These are phyloP conservation scores for Melanocharis versteri DNA, from an alignment of 2,113 vertebrate species.

Conservation along the genomic window DNA sequence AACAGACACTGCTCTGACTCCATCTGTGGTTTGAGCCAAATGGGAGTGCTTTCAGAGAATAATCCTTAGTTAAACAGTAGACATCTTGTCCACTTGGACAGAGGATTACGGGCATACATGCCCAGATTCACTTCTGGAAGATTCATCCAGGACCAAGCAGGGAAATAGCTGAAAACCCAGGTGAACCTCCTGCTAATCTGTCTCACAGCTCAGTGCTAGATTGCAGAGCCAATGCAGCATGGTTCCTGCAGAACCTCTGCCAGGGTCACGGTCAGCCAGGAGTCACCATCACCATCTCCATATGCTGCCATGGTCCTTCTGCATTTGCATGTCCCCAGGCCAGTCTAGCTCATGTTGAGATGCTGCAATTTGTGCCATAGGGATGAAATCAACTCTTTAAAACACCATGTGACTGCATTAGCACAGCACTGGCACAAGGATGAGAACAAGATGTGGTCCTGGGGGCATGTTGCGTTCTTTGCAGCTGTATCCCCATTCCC, in stretches of 20 bases:
- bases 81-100: not conserved
- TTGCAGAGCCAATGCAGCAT: not conserved
- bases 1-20: not conserved
- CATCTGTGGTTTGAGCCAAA: not conserved
- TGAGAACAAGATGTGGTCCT: not conserved
- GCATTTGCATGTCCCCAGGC: not conserved
- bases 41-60: not conserved
- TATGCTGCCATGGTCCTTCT: fast-evolving
- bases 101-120: not conserved
- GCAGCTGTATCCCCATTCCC: not conserved
- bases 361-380: not conserved
- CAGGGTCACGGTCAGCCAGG: not conserved
- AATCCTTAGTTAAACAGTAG: not conserved
- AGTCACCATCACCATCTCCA: not conserved
- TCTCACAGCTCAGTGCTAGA: not conserved
- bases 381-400: not conserved
- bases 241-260: not conserved
- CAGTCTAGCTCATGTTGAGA: not conserved
- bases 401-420: not conserved
- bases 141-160: not conserved
- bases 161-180: not conserved
- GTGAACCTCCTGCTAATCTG: not conserved
- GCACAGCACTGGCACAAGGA: not conserved
- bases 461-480: not conserved
- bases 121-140: not conserved